phyloP scores from a whole-genome alignment of 2,888 invertebrate species.

The Oxystoma pomonae region DNA sequence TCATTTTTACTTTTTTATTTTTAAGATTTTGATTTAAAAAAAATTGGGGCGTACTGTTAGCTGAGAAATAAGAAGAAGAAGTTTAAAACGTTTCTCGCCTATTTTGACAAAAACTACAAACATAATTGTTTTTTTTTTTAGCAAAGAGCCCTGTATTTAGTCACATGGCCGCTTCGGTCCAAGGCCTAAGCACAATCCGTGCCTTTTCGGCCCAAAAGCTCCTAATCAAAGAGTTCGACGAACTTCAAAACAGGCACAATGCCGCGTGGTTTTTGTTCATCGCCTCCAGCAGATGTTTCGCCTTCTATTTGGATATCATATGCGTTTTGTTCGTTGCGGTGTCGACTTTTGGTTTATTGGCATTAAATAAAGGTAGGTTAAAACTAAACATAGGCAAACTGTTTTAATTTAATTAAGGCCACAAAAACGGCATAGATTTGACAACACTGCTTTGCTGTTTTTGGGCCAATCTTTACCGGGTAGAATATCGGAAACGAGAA shows the following conservation, averaged over 20 bases:
- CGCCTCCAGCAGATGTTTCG: constrained; percentile 64
- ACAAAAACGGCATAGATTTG: too few relatives aligned
- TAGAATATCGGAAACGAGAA: too few relatives aligned
- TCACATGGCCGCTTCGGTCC: constrained; percentile 69
- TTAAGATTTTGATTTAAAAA: too few relatives aligned
- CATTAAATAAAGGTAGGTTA: constrained; percentile 31
- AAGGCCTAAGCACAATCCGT: constrained; percentile 73
- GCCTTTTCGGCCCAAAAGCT: constrained; percentile 63
- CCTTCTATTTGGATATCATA: constrained; percentile 65
- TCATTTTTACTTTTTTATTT: too few relatives aligned
- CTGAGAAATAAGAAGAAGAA: too few relatives aligned
- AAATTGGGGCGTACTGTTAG: too few relatives aligned
- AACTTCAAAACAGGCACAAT: constrained; percentile 62
- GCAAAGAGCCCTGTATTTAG: constrained; percentile 77
- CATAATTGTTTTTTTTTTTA: constrained; percentile 47
- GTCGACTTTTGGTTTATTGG: constrained; percentile 30
- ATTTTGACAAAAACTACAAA: too few relatives aligned
- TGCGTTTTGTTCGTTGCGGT: constrained; percentile 59
- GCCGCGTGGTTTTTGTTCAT: constrained; percentile 70
- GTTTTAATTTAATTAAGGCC: too few relatives aligned
- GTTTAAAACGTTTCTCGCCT: too few relatives aligned
- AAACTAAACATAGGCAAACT: not conserved
- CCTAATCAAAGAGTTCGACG: constrained; percentile 60
- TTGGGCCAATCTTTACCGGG: too few relatives aligned
- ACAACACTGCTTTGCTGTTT: too few relatives aligned